These are phyloP conservation scores for Tenualosa thibaudeaui DNA, from an alignment of 2,797 vertebrate genomes.

Conservation along the genomic window DNA sequence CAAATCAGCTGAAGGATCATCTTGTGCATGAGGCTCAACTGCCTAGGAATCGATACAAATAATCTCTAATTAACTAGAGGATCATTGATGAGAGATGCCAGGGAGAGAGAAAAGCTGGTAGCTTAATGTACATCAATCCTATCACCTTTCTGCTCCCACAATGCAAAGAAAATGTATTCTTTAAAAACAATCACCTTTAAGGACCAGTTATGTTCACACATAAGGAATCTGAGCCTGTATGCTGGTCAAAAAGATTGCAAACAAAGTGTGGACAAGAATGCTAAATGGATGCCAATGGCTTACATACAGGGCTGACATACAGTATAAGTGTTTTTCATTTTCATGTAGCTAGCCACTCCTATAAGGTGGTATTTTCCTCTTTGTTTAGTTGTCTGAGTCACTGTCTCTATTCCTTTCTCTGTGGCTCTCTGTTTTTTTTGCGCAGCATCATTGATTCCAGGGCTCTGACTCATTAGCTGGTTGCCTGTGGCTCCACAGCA, in stretches of 20 bases:
- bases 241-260: neutral
- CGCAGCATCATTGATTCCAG: neutral
- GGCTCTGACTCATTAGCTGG: neutral
- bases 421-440: neutral
- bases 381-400: neutral
- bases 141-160: neutral
- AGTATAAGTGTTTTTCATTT: too few species aligned
- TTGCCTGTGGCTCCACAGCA: neutral
- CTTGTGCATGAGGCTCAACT: neutral
- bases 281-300: neutral
- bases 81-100: neutral
- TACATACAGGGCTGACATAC: too few species aligned
- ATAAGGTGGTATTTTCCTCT: neutral
- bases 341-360: neutral
- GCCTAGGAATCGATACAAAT: neutral
- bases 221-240: neutral
- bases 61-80: conserved; percentile 5
- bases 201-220: too few species aligned
- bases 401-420: neutral
- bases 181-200: neutral
- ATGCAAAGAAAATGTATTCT: neutral
- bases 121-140: neutral
- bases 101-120: neutral
- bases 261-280: too few species aligned
- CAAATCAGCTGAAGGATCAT: neutral